These are phyloP conservation scores for Lepisosteus oculatus DNA, from an alignment of 2,113 vertebrate species.

Conservation along the genomic window DNA sequence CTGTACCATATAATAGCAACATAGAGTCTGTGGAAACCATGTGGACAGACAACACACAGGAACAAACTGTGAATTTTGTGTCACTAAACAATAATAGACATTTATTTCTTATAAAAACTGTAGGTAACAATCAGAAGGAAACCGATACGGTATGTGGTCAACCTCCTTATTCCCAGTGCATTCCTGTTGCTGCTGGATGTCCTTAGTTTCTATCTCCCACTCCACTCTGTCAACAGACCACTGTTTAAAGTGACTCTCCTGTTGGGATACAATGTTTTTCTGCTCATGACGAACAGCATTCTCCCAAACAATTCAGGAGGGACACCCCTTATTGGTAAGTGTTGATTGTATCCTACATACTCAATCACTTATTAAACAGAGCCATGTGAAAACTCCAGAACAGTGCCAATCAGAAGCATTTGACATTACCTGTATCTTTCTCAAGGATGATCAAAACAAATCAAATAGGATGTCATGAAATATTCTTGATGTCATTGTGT, in stretches of 20 bases:
- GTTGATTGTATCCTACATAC: too few species aligned
- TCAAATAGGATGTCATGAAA: too few species aligned
- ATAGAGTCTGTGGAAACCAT: background rate
- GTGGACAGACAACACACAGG: too few species aligned
- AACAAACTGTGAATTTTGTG: too few species aligned
- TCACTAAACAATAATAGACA: too few species aligned
- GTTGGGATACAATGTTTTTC: background rate
- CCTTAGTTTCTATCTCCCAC: conserved; percentile 10
- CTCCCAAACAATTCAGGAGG: conserved; percentile 6
- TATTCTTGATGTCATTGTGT: too few species aligned
- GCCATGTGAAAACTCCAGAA: too few species aligned
- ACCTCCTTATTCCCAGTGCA: conserved; percentile 7
- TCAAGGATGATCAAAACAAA: too few species aligned
- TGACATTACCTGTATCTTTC: too few species aligned
- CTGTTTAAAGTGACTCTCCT: conserved; percentile 2
- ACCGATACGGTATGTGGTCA: conserved; percentile 4
- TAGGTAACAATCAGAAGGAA: conserved; percentile 9
- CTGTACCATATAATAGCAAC: background rate
- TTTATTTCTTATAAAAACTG: background rate
- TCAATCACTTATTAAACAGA: too few species aligned
- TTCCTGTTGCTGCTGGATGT: conserved; percentile 11
- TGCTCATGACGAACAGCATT: conserved; percentile 6
- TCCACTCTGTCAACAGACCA: background rate
- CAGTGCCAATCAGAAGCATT: too few species aligned
- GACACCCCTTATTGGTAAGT: background rate